Conservation (phyloP, 2,113 vertebrate genomes). For the Carassius auratus region DNA sequence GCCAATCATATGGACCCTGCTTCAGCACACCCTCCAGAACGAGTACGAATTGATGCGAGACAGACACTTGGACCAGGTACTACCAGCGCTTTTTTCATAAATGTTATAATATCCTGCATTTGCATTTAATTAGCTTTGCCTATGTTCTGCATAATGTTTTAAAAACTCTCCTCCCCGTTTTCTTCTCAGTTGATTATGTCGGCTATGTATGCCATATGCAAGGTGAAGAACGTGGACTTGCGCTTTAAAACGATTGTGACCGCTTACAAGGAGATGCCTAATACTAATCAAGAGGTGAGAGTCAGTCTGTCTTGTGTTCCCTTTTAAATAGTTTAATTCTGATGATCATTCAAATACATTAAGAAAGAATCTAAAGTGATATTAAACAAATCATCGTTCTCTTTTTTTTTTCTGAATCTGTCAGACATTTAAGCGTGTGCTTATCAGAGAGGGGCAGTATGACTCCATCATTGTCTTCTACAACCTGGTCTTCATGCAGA, state of each 20-base stretch:
- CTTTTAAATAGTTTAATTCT: background rate
- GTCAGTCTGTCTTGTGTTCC: background rate
- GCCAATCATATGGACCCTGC: slow-evolving; percentile 95
- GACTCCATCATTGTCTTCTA: slow-evolving; percentile 99
- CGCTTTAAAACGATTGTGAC: slow-evolving; percentile 96
- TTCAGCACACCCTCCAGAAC: slow-evolving; percentile 92
- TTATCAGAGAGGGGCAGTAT: slow-evolving; percentile 89
- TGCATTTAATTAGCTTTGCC: background rate
- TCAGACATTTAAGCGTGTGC: slow-evolving; percentile 95
- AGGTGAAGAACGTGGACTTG: slow-evolving; percentile 95
- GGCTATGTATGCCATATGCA: slow-evolving; percentile 97
- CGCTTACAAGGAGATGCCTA: slow-evolving; percentile 92
- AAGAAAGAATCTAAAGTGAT: background rate
- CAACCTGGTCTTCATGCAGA: slow-evolving; percentile 98
- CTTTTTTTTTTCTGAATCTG: slow-evolving; percentile 39
- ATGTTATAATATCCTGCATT: background rate
- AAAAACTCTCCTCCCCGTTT: background rate
- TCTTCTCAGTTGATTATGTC: slow-evolving; percentile 94
- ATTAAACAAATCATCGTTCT: slow-evolving; percentile 5
- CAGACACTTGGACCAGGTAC: slow-evolving; percentile 95
- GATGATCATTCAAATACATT: background rate
- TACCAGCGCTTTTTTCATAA: background rate
- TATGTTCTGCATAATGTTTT: background rate
- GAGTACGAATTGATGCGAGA: slow-evolving; percentile 95
- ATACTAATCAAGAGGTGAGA: slow-evolving; percentile 92